A percentile compares a stretch with the other conserved stretches of the same genome.
Evolutionary conservation across 2,113 vertebrate species (phyloP).

Genomic region (Glaucidium brasilianum): DNA sequence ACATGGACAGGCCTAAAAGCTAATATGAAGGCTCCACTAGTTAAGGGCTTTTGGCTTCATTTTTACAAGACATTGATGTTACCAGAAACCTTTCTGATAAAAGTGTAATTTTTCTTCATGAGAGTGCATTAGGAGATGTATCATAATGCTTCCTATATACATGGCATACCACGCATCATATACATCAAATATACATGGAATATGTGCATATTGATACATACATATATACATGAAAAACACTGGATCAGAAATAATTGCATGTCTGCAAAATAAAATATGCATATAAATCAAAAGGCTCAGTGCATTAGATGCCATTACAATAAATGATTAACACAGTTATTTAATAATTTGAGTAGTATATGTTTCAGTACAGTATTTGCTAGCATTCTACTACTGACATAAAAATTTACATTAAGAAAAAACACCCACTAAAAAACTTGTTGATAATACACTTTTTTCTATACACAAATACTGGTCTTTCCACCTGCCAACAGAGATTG

Average conservation of each 20-base stretch:
- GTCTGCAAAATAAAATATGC: constrained; percentile 68
- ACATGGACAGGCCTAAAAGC: background rate
- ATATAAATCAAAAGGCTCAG: constrained; percentile 66
- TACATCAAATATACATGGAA: constrained; percentile 30
- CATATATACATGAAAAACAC: constrained; percentile 62
- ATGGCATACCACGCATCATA: constrained; percentile 38
- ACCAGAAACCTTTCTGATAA: constrained; percentile 18
- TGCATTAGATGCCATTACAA: constrained; percentile 68
- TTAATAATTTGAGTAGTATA: constrained; percentile 56
- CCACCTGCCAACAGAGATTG: background rate
- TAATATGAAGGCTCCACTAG: background rate
- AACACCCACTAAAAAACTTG: constrained; percentile 37
- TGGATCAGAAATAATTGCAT: constrained; percentile 70
- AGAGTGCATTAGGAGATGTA: constrained; percentile 16
- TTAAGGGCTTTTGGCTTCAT: background rate
- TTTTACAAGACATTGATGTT: background rate
- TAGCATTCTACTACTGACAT: constrained; percentile 49
- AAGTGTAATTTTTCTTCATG: constrained; percentile 15
- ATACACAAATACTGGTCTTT: constrained; percentile 18
- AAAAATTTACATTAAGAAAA: constrained; percentile 22
- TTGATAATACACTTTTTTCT: constrained; percentile 27
- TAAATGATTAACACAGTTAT: constrained; percentile 61
- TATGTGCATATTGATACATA: constrained; percentile 51
- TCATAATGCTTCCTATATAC: constrained; percentile 54
- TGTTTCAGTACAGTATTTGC: constrained; percentile 50